A percentile compares a stretch with the other conserved stretches of the same genome.
Evolutionary conservation across 1,140 invertebrate genomes (phyloP).

Genomic region (Drosophila azteca): DNA sequence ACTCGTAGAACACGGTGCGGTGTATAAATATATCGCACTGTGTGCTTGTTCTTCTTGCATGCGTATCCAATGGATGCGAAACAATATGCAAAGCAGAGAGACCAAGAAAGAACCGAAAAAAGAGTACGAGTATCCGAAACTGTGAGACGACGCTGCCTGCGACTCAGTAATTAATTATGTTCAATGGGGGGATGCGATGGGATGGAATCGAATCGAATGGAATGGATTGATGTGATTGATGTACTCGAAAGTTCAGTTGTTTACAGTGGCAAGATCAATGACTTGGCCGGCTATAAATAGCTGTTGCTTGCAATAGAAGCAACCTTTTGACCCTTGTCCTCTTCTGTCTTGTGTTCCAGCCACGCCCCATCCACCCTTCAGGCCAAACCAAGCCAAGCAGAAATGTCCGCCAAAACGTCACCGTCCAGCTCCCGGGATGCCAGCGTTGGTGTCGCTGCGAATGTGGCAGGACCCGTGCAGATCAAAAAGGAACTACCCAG

Average conservation of each 20-base stretch:
- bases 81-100: slow-evolving; percentile 67
- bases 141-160: slow-evolving; percentile 10
- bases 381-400: not conserved
- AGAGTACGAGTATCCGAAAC: slow-evolving; percentile 11
- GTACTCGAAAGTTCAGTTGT: slow-evolving; percentile 42
- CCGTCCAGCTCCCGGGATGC: slow-evolving; percentile 69
- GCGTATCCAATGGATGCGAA: slow-evolving; percentile 79
- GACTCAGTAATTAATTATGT: slow-evolving; percentile 74
- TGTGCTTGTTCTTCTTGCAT: slow-evolving; percentile 48
- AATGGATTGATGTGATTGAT: slow-evolving; percentile 39
- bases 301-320: slow-evolving; percentile 12
- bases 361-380: not conserved
- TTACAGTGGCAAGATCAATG: slow-evolving; percentile 53
- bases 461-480: slow-evolving; percentile 66
- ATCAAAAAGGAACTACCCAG: slow-evolving; percentile 84
- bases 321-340: slow-evolving; percentile 2
- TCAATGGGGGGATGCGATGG: not conserved
- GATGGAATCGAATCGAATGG: not conserved
- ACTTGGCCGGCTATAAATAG: slow-evolving; percentile 25
- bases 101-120: slow-evolving; percentile 33
- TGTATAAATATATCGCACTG: slow-evolving; percentile 73
- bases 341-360: slow-evolving; percentile 47
- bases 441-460: slow-evolving; percentile 46
- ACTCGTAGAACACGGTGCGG: slow-evolving; percentile 23
- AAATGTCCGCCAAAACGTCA: slow-evolving; percentile 77